Evolutionary conservation across 2,797 vertebrate genomes (phyloP).

Genomic region (Gastrophryne carolinensis): DNA sequence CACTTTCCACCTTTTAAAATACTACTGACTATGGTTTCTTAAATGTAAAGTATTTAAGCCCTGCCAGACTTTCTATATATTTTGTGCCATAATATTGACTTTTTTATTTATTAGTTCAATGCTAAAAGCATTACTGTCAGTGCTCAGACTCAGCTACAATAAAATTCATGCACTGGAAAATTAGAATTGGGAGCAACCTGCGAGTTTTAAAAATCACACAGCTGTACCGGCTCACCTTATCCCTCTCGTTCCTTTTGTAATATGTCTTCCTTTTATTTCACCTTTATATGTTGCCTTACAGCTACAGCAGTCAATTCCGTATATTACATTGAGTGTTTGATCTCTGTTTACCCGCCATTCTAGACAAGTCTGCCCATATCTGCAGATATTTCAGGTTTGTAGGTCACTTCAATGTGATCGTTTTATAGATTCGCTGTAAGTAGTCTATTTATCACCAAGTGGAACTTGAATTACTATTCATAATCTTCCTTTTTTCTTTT

Average conservation of each 20-base stretch:
- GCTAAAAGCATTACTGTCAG: slow-evolving; percentile 10
- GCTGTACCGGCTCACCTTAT: slow-evolving; percentile 62
- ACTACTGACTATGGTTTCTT: neutral
- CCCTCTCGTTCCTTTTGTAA: slow-evolving; percentile 57
- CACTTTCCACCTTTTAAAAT: no score
- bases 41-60: neutral
- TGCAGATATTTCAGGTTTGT: slow-evolving; percentile 55
- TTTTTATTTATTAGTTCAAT: slow-evolving; percentile 44
- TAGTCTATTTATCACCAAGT: slow-evolving; percentile 51
- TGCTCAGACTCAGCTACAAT: slow-evolving; percentile 36
- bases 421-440: slow-evolving; percentile 58
- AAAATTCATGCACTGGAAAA: slow-evolving; percentile 58
- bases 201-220: slow-evolving; percentile 54
- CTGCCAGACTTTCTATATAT: slow-evolving; percentile 14
- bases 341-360: slow-evolving; percentile 47
- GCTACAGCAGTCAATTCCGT: slow-evolving; percentile 52
- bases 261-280: slow-evolving; percentile 59
- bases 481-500: slow-evolving; percentile 1
- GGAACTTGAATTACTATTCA: slow-evolving; percentile 39
- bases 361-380: slow-evolving; percentile 41
- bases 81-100: slow-evolving; percentile 43
- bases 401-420: slow-evolving; percentile 67
- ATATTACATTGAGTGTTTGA: slow-evolving; percentile 53
- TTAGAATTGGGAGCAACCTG: slow-evolving; percentile 59
- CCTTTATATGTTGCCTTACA: slow-evolving; percentile 58